A percentile compares a stretch with the other conserved stretches of the same genome.
phyloP scores from a whole-genome alignment of 2,888 invertebrate genomes.

The Nomada ferruginata region DNA sequence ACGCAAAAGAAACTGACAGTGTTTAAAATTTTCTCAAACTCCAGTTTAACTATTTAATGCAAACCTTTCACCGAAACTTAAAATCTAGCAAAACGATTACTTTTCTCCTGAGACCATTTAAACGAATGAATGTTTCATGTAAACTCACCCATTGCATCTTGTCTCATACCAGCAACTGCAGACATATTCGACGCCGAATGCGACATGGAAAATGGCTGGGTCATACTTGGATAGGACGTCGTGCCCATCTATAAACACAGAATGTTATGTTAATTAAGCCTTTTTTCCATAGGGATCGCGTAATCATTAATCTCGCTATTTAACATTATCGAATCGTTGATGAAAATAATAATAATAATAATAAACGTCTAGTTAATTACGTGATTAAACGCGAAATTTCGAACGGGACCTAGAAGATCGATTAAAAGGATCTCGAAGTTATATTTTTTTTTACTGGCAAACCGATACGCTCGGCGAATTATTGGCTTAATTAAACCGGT shows the following conservation, averaged over 20 bases:
- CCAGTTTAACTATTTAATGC: no score
- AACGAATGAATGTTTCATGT: neutral
- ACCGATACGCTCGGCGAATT: slow-evolving; percentile 73
- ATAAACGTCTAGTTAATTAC: neutral
- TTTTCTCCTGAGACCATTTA: neutral
- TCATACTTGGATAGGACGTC: slow-evolving; percentile 96
- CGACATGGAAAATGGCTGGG: slow-evolving; percentile 97
- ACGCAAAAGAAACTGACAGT: no score
- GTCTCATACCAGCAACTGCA: slow-evolving; percentile 93
- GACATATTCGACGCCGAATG: slow-evolving; percentile 96
- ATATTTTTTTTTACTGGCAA: slow-evolving; percentile 50
- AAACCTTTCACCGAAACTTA: neutral
- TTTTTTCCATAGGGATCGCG: neutral
- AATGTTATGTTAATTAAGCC: neutral
- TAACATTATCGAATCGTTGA: neutral
- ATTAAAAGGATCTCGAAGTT: slow-evolving; percentile 18
- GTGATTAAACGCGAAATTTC: neutral
- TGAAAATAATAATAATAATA: neutral
- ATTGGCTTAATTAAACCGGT: slow-evolving; percentile 81
- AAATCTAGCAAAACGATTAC: neutral
- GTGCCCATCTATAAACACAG: slow-evolving; percentile 92
- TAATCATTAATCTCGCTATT: neutral
- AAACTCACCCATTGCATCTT: slow-evolving; percentile 92
- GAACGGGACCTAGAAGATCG: slow-evolving; percentile 25
- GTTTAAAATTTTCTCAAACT: no score